A percentile compares a stretch with the other conserved stretches of the same genome.
Conservation (phyloP, 2,113 vertebrate species). For the Ageneiosus marmoratus region DNA sequence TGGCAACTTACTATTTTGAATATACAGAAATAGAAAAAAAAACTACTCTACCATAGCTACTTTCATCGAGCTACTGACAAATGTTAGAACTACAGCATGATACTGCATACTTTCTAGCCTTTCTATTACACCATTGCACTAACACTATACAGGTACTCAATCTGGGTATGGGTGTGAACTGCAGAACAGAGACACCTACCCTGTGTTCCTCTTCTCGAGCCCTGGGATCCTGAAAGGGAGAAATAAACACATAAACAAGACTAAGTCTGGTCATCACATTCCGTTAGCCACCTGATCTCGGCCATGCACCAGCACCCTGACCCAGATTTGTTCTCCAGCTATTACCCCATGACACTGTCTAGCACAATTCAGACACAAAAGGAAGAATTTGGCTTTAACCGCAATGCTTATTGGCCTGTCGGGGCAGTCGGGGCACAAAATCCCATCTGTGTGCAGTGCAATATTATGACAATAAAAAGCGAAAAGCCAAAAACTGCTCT, state of each 20-base stretch:
- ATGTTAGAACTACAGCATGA: background rate
- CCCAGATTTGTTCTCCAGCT: background rate
- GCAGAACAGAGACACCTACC: conserved; percentile 63
- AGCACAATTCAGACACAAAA: background rate
- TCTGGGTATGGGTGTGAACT: background rate
- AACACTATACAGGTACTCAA: background rate
- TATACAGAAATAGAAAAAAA: background rate
- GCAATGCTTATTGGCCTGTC: background rate
- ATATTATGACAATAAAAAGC: conserved; percentile 30
- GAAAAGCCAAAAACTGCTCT: conserved; percentile 19
- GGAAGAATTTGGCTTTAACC: background rate
- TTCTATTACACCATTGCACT: background rate
- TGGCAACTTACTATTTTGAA: background rate
- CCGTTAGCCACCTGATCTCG: background rate
- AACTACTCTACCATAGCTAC: background rate
- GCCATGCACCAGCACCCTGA: too few species aligned
- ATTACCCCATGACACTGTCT: background rate
- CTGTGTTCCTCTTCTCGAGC: conserved; percentile 79
- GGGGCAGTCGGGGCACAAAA: background rate
- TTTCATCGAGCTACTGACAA: background rate
- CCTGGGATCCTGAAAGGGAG: conserved; percentile 66
- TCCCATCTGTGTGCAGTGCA: background rate
- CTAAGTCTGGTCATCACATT: background rate
- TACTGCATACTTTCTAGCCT: background rate
- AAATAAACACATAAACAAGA: conserved; percentile 19